A percentile compares a stretch with the other conserved stretches of the same genome.
Evolutionary conservation across 1,140 invertebrate genomes (phyloP).

Genomic region (Drosophila grimshawi): DNA sequence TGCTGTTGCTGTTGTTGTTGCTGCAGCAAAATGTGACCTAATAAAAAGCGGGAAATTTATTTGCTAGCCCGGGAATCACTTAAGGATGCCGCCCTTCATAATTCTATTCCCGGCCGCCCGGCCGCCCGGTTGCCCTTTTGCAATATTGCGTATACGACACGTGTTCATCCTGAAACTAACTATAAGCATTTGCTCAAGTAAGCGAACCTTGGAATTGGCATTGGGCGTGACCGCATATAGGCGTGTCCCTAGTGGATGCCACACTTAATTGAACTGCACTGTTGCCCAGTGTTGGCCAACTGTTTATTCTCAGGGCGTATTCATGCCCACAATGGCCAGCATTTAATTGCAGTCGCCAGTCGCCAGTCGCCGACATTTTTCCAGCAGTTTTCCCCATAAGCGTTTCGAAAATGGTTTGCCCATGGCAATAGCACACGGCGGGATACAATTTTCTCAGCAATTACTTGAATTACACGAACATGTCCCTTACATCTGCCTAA

Average conservation of each 20-base stretch:
- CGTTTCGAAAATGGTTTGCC: neutral
- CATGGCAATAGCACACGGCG: neutral
- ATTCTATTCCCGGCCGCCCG: neutral
- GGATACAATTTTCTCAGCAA: neutral
- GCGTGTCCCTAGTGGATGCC: constrained; percentile 24
- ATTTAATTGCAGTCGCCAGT: constrained; percentile 27
- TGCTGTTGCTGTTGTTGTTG: constrained; percentile 10
- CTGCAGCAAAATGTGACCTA: constrained; percentile 18
- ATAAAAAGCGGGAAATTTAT: constrained; percentile 46
- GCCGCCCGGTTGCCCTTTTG: constrained; percentile 7
- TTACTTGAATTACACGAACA: no score
- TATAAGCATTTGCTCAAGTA: constrained; percentile 32
- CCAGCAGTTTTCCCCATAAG: constrained; percentile 6
- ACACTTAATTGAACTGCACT: constrained; percentile 40
- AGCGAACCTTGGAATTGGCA: constrained; percentile 3
- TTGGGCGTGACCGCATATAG: constrained; percentile 13
- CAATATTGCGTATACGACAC: constrained; percentile 45
- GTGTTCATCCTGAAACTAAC: constrained; percentile 10
- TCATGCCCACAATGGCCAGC: neutral
- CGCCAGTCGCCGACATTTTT: constrained; percentile 3
- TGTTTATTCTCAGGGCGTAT: neutral
- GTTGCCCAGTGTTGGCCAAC: neutral
- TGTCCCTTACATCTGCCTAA: no score
- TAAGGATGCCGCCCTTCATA: constrained; percentile 37
- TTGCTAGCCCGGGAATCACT: constrained; percentile 37